Percentiles rank a stretch among this genome's conserved stretches.
Evolutionary conservation across 2,113 vertebrate genomes (phyloP).

Genomic region (Canis aureus): DNA sequence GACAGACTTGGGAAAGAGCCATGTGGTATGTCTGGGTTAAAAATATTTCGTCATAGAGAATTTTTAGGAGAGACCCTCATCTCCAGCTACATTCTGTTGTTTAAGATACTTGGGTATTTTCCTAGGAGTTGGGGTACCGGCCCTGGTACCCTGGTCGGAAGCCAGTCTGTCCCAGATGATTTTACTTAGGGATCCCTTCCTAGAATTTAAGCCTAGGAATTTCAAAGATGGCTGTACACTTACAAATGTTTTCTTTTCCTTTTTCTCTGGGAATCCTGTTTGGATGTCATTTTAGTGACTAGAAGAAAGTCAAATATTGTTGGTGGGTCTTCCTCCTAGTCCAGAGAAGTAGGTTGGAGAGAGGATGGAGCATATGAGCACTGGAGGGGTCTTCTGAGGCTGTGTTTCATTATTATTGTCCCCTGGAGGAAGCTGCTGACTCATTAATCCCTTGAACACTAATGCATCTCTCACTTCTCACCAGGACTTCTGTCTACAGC

Average conservation of each 20-base stretch:
- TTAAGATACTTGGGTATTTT: background rate
- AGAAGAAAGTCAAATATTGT: background rate
- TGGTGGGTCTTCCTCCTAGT: background rate
- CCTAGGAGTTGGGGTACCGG: background rate
- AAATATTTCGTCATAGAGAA: constrained; percentile 69
- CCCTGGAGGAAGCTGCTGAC: background rate
- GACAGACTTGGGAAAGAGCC: background rate
- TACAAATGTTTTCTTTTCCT: background rate
- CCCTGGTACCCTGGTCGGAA: background rate
- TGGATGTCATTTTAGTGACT: background rate
- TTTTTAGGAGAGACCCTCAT: constrained; percentile 53
- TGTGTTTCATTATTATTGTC: background rate
- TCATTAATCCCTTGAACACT: background rate
- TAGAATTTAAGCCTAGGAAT: background rate
- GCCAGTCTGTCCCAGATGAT: constrained; percentile 10
- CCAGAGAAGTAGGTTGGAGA: background rate
- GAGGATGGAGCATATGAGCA: background rate
- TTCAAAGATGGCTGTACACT: background rate
- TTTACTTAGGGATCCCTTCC: background rate
- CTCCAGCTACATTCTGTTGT: background rate
- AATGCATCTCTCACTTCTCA: background rate
- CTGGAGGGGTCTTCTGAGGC: background rate
- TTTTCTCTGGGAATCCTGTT: background rate
- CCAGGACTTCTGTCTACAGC: background rate
- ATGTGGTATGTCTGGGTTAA: constrained; percentile 56